Base-by-base conservation (phyloP, 2,113 vertebrate species). In the Otocyon megalotis region DNA sequence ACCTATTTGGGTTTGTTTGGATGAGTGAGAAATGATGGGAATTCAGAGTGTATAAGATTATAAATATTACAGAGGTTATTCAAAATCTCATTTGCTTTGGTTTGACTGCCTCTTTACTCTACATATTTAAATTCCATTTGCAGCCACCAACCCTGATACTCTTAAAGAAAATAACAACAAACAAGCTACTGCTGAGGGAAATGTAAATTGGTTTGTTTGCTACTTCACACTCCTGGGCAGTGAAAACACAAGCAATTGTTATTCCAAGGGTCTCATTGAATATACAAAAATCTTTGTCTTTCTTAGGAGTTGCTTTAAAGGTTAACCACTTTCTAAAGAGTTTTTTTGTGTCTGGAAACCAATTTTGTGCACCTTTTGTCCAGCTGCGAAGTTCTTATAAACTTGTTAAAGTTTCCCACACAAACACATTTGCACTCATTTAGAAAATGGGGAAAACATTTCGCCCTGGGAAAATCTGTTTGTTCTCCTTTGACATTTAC, bases 21-120 rank as follows among this genome's bases (percentile, higher is more conserved):
- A 94, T 97, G 97, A 96, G 65, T 93, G 92, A 97, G 88, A 97
- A 96, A 96, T 93, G 77, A 90, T 72, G 79, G 95, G 93, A 94
- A 97, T 97, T 97, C 86, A 97, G 95, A 97, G 37, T 71, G 82
- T 54, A 95, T 58, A 91, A 96, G 97, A 97, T 95, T 95, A 98
- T 98, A 98, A 98, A 98, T 97, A 98, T 98, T 97, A 97, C 94
- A 97, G 94, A 97, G 58, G 96, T 95, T 97, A 96, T 97, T 98
- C 93, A 95, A 97, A 97, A 97, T 97, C 95, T 94, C 97, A 98
- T 98, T 98, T 97, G 94, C 95, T 94, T 97, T 97, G 92, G 94
- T 97, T 67, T 95, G 94, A 93, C 97, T 96, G 95, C 35, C 94
- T 97, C 95, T 97, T 97, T 96, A 97, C 84, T 83, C 82, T 97